Base-by-base conservation (phyloP, 2,888 invertebrate species). In the Pyralis farinalis region DNA sequence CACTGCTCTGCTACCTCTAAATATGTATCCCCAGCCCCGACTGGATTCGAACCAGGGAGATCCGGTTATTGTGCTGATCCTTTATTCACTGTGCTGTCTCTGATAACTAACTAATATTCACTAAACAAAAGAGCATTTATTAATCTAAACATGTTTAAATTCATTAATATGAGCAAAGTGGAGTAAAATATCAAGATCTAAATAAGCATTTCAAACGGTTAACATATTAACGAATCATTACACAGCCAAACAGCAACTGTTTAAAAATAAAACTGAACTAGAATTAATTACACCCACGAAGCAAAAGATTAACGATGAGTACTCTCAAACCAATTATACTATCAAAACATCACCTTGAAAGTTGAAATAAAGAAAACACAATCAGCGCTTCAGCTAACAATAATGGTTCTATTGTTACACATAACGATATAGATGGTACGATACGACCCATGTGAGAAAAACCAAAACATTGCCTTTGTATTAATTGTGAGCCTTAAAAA, bases 341-440 rank as follows among this genome's bases (percentile, higher is more conserved):
- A 74, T 84, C 84, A 85, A 81, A 83, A 82, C 76, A 74, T 80
- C 71, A 74, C 83, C 84, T 84, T 83, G 83, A 71, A 66, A 70
- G 65, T 64, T 47, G 62, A 63, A 72, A 69, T 69, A 71, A 76
- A 78, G 75, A 81, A 78, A 74, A 77, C 71, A 71, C 62, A 65
- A 65, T 66, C 56, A 63, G 62, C 64, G 64, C 67, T 61, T 8
- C 25, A 25, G 70, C 56, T 54, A 60, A 65, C 71, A 60, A 72
- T 82, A 85, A 84, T 79, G 67, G 67, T 53, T 60, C 77, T 68
- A 84, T 84, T 85, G 81, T 84, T 81, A 63, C 70, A 65, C 58
- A 62, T 66, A 65, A 55, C 59, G 59, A 58, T 70, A 63, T 65
- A 71, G 78, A 80, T 78, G 58, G 63, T 47, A 46, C 36, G 75